These are phyloP conservation scores for Ormyrus labotus DNA, from an alignment of 2,888 invertebrate genomes.

Conservation along the genomic window DNA sequence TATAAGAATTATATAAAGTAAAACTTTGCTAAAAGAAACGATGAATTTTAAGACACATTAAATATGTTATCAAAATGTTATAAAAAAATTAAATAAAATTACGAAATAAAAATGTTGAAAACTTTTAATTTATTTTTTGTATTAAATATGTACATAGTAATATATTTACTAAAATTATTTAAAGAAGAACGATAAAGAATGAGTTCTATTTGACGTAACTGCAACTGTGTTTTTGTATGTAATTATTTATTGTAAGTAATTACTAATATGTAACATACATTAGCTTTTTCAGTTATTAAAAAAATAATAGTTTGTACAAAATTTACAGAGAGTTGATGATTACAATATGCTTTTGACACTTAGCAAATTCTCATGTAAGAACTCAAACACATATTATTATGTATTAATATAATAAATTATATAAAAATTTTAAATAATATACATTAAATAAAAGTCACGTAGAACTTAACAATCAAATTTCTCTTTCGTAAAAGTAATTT, in stretches of 20 bases:
- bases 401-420: conserved; percentile 12
- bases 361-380: conserved; percentile 24
- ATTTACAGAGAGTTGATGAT: conserved; percentile 35
- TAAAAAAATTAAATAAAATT: neutral
- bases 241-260: conserved; percentile 35
- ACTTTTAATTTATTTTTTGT: conserved; percentile 42
- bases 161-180: conserved; percentile 28
- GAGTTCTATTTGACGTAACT: conserved; percentile 16
- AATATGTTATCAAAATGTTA: too few relatives aligned
- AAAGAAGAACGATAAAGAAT: conserved; percentile 32
- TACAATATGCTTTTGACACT: conserved; percentile 23
- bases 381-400: conserved; percentile 9
- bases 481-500: conserved; percentile 6
- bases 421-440: conserved; percentile 35
- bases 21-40: too few relatives aligned
- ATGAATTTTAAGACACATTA: too few relatives aligned
- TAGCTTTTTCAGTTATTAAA: conserved; percentile 30
- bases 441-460: conserved; percentile 1
- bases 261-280: conserved; percentile 23
- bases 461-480: conserved; percentile 11
- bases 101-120: conserved; percentile 31
- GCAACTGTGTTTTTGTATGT: conserved; percentile 18
- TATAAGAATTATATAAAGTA: too few relatives aligned
- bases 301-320: conserved; percentile 47
- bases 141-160: conserved; percentile 40